Percentiles rank a stretch among this genome's conserved stretches.
phyloP scores from a whole-genome alignment of 2,888 invertebrate species.

The Ephialtes manifestator region DNA sequence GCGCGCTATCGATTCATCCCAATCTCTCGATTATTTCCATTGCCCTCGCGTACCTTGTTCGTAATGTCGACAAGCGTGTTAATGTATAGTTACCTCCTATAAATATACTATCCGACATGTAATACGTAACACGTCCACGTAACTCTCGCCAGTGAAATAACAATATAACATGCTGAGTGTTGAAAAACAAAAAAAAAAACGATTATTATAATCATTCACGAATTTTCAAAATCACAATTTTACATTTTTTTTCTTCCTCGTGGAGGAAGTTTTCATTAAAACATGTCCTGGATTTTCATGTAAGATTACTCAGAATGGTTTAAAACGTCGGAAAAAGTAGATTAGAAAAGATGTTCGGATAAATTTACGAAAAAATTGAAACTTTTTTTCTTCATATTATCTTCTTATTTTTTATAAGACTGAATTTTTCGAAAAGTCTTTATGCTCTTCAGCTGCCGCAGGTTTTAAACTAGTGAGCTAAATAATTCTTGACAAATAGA shows the following conservation, averaged over 20 bases:
- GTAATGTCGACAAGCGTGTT: constrained; percentile 61
- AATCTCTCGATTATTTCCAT: constrained; percentile 63
- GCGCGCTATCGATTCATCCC: constrained; percentile 65
- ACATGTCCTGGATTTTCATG: no score
- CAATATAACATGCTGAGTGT: background rate
- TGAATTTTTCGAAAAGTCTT: no score
- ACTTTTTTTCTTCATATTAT: no score
- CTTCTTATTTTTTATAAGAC: no score
- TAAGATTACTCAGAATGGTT: no score
- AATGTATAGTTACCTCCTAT: constrained; percentile 43
- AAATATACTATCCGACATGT: constrained; percentile 33
- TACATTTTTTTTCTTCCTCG: background rate
- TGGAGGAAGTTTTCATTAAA: background rate
- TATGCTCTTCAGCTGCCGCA: no score
- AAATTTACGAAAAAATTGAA: no score
- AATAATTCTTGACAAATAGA: no score
- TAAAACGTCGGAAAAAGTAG: no score
- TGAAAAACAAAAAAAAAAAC: background rate
- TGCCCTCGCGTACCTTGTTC: constrained; percentile 55
- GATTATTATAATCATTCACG: background rate
- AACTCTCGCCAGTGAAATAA: background rate
- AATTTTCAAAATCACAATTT: no score
- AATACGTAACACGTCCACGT: constrained; percentile 22
- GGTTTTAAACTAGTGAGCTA: no score
- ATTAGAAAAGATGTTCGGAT: no score